Conservation (phyloP, 1,140 invertebrate species). For the Drosophila athabasca region DNA sequence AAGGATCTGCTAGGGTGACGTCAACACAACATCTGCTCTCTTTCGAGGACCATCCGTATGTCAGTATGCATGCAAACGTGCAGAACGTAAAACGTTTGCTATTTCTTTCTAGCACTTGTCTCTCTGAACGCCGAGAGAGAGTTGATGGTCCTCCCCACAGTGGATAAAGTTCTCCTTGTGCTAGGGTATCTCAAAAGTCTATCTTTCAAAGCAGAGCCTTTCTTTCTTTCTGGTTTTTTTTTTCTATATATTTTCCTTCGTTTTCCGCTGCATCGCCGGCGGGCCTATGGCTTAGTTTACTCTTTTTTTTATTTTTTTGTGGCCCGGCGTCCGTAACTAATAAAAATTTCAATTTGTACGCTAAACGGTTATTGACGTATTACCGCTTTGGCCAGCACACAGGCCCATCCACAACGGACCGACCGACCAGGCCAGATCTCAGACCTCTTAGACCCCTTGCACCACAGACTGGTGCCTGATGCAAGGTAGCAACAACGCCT, state of each 20-base stretch:
- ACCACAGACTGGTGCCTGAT: constrained; percentile 16
- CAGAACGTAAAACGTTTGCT: too few relatives aligned
- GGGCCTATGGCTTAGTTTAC: constrained; percentile 71
- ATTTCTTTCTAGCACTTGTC: too few relatives aligned
- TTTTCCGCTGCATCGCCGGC: constrained; percentile 61
- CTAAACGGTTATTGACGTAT: constrained; percentile 82
- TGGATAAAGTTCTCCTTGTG: too few relatives aligned
- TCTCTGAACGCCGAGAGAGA: too few relatives aligned
- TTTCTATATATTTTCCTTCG: constrained; percentile 25
- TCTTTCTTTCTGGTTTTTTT: constrained; percentile 29
- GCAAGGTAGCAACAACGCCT: constrained; percentile 75
- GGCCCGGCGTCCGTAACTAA: constrained; percentile 68
- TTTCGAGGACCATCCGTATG: too few relatives aligned
- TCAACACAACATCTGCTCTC: too few relatives aligned
- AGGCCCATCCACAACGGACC: constrained; percentile 13
- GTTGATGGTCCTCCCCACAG: too few relatives aligned
- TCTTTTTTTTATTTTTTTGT: constrained; percentile 38
- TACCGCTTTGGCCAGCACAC: constrained; percentile 62
- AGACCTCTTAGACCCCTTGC: not conserved
- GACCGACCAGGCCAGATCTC: constrained; percentile 13
- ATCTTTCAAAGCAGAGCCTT: not conserved
- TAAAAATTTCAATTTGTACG: constrained; percentile 82
- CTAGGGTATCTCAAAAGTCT: too few relatives aligned
- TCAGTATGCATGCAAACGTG: too few relatives aligned
- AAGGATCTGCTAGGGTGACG: too few relatives aligned